Base-by-base conservation (phyloP, 2,113 vertebrate genomes). In the Zingel zingel region DNA sequence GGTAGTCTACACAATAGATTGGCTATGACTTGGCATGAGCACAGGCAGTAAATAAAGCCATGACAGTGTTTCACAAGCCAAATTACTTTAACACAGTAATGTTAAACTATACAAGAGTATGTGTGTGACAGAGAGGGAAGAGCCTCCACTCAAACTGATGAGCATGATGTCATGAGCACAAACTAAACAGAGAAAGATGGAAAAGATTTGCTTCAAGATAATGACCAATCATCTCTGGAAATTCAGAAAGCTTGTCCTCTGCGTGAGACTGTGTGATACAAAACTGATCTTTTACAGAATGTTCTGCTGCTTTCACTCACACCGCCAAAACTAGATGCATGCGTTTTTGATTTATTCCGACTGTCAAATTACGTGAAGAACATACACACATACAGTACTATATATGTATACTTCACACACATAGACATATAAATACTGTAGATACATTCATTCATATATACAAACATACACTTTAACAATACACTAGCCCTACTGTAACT, bases 131-230 rank as follows among this genome's bases (percentile, higher is more conserved):
- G 4, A 23, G 45, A 63, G 68, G 51, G 15, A 30, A 57, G 58
- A 43, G 61, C 57, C 48, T 74, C 50, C 64, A 25, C 50, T 75
- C 58, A 74, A 57, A 63, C 54, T 90, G 74, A 87, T 74, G 51
- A 84, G 71, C 36, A 81, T 88, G 84, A 90, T 74, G 79, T 88
- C 79, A 89, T 81, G 74, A 85, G 21, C 43, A 6, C 50, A 77
- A 82, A 71, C 56, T 25, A 84, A 86, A 80, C 45, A 74, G 53
- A 84, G 48, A 77, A 79, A 77, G 33, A 83, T 88, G 87, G 80
- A 84, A 86, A 58, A 62, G 54, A 83, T 89, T 81, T 79, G 25
- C 47, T 30, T 36, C 64, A 83, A 64, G 43, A 81, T 77, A 87
- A 79, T 81, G 59, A 82, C 45, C 81, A 70, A 73, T 82, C 70